phyloP scores from a whole-genome alignment of 1,140 invertebrate species.

The Drosophila sproati region DNA sequence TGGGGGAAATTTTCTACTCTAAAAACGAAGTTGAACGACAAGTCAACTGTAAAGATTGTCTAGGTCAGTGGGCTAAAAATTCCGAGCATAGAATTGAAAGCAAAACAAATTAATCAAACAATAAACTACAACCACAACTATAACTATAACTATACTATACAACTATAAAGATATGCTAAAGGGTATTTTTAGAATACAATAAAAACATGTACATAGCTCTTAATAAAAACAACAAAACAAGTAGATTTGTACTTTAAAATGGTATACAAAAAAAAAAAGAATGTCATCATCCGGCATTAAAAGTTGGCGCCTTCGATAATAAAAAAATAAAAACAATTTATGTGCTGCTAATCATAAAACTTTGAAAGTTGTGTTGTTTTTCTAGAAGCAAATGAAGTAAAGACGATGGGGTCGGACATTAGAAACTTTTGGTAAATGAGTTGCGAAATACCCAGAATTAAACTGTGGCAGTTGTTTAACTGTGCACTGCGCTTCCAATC shows the following conservation, averaged over 20 bases:
- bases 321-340: background rate
- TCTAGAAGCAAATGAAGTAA: too few species aligned
- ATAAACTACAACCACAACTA: background rate
- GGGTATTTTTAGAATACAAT: too few species aligned
- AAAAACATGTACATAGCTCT: too few species aligned
- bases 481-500: conserved; percentile 11
- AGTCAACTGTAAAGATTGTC: background rate
- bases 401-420: background rate
- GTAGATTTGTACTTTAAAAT: too few species aligned
- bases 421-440: conserved; percentile 21
- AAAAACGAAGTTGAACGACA: conserved; percentile 1
- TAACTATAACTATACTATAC: too few species aligned
- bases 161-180: background rate
- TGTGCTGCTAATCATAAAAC: background rate
- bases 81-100: background rate
- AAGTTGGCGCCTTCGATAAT: background rate
- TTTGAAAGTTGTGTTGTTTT: background rate
- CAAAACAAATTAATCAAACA: background rate
- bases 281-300: background rate
- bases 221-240: too few species aligned
- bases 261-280: background rate
- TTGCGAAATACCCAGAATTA: conserved; percentile 44
- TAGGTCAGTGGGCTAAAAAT: conserved; percentile 11
- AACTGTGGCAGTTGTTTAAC: background rate
- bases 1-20: background rate